Evolutionary conservation across 2,888 invertebrate genomes (phyloP), one percentile per base, ranked within the genome.

Genomic region (Bombylius major): DNA sequence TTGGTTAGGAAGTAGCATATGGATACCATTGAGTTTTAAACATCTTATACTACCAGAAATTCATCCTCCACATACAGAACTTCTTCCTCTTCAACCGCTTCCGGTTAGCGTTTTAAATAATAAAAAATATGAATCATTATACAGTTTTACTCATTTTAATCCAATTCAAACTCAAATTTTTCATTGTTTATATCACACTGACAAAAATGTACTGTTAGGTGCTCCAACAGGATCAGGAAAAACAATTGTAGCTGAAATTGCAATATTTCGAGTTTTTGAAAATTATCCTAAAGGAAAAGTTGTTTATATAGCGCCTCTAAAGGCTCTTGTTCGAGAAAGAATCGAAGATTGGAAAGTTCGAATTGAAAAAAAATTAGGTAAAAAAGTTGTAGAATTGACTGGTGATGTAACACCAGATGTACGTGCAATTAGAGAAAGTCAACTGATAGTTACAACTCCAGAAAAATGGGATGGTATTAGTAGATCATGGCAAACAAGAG

Each of bases 381-480:
- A 87, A 69, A 87, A 81, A 62, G 94, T 99, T 0, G 90, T 98
- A 0, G 99, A 99, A 75, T 77, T 99, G 61, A 99, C 99, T 49
- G 98, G 98, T 68, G 88, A 90, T 69, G 86, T 89, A 1, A 86
- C 89, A 0, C 94, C 94, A 0, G 90, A 91, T 68, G 81, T 86
- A 55, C 78, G 82, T 58, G 86, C 92, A 0, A 92, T 99, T 57
- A 81, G 84, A 0, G 81, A 76, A 53, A 87, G 96, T 0, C 87
- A 91, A 70, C 85, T 99, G 1, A 98, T 99, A 63, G 94, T 99
- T 0, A 99, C 99, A 0, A 99, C 99, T 0, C 99, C 99, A 0
- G 99, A 99, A 75, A 99, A 99, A 72, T 99, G 99, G 99, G 99
- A 99, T 74, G 98, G 98, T 54, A 92, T 99, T 67, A 96, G 95